Conservation (phyloP, 64 coral and sea anemone species). For the Acropora yongei region DNA sequence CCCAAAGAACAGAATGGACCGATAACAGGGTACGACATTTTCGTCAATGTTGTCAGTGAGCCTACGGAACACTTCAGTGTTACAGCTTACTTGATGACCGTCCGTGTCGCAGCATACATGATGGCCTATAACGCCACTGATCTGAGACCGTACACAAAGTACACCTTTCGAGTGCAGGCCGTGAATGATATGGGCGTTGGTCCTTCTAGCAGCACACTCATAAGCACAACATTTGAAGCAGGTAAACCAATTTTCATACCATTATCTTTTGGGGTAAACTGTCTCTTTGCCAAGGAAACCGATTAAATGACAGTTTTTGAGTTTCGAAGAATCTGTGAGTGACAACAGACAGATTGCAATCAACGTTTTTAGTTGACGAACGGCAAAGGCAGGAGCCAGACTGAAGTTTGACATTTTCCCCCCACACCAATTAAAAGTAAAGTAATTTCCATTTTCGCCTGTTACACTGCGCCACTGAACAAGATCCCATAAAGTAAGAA, state of each 20-base stretch:
- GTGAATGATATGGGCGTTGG: constrained; percentile 54
- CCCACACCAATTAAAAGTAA: no score
- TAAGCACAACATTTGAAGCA: constrained; percentile 67
- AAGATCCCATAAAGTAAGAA: no score
- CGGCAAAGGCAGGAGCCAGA: no score
- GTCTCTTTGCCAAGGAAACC: no score
- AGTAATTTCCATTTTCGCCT: no score
- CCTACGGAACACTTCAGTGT: neutral
- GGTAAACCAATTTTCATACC: neutral
- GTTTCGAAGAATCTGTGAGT: no score
- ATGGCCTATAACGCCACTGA: constrained; percentile 29
- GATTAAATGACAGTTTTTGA: no score
- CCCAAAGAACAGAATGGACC: constrained; percentile 41
- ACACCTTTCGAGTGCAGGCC: constrained; percentile 58
- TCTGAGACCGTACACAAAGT: constrained; percentile 69
- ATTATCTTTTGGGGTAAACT: no score
- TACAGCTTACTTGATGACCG: neutral
- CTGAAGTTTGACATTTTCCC: no score
- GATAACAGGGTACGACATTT: constrained; percentile 64
- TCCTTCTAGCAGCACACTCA: constrained; percentile 36
- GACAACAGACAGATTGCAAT: no score
- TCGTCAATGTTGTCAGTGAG: neutral
- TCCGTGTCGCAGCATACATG: constrained; percentile 1
- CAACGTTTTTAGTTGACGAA: no score
- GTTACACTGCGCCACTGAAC: no score